phyloP scores from a whole-genome alignment of 2,113 vertebrate genomes.

The Crotalus viridis region DNA sequence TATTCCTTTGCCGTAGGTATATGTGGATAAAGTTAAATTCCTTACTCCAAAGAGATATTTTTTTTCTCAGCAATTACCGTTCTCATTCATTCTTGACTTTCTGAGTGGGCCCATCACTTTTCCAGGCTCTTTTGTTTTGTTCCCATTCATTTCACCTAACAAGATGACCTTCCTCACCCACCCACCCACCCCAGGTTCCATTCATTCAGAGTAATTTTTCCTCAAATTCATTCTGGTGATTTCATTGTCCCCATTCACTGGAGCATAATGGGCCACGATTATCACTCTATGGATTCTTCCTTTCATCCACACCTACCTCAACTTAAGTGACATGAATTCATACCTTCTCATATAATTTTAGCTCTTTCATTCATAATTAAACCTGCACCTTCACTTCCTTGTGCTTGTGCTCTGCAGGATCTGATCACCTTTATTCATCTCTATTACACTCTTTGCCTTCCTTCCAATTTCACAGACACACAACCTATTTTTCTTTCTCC shows the following conservation, averaged over 20 bases:
- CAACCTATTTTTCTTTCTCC: background rate
- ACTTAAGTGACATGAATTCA: background rate
- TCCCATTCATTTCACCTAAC: background rate
- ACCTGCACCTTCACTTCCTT: background rate
- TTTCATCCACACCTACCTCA: background rate
- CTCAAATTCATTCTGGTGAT: background rate
- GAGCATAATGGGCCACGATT: background rate
- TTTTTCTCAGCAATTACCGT: background rate
- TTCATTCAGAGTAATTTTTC: background rate
- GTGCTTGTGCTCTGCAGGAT: background rate
- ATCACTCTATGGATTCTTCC: background rate
- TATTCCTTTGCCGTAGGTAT: background rate
- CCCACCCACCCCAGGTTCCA: background rate
- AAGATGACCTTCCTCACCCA: background rate
- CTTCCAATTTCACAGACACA: background rate
- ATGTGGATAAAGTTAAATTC: background rate
- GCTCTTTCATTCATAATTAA: background rate
- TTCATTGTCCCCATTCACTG: background rate
- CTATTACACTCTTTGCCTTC: background rate
- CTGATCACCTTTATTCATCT: background rate
- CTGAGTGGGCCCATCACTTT: background rate
- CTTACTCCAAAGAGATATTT: background rate
- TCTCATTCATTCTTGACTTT: background rate
- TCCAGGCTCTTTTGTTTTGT: background rate
- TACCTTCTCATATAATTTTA: background rate